These are phyloP conservation scores for Platypus cylindrus DNA, from an alignment of 2,888 invertebrate species.

Conservation along the genomic window DNA sequence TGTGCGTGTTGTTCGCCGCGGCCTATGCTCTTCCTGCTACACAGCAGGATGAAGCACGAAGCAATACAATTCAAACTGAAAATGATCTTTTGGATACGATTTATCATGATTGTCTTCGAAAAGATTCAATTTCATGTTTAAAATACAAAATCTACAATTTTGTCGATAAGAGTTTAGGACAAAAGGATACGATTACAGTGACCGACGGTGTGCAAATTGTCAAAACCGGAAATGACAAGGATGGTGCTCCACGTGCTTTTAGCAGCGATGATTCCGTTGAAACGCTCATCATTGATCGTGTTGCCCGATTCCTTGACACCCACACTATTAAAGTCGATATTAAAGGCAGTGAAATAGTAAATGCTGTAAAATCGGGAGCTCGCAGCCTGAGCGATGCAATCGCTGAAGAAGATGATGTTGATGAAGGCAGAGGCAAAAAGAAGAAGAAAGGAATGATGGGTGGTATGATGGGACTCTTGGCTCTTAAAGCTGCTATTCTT, in stretches of 20 bases:
- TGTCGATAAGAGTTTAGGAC: slow-evolving; percentile 72
- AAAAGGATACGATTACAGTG: slow-evolving; percentile 66
- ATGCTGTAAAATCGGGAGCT: slow-evolving; percentile 66
- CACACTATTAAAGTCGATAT: slow-evolving; percentile 75
- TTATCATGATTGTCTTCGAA: slow-evolving; percentile 65
- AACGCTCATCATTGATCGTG: slow-evolving; percentile 49
- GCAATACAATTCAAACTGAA: slow-evolving; percentile 51
- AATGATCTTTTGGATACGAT: slow-evolving; percentile 69
- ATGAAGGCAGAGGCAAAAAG: slow-evolving; percentile 52
- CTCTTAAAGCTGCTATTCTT: slow-evolving; percentile 66
- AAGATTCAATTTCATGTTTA: slow-evolving; percentile 73
- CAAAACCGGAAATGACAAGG: slow-evolving; percentile 59
- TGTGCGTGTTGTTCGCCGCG: slow-evolving; percentile 42
- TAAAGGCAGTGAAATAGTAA: slow-evolving; percentile 72
- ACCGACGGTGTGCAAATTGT: slow-evolving; percentile 77
- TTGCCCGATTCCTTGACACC: slow-evolving; percentile 64
- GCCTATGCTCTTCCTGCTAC: slow-evolving; percentile 54
- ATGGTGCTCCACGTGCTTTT: slow-evolving; percentile 65
- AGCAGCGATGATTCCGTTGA: slow-evolving; percentile 53
- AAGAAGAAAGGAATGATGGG: slow-evolving; percentile 76
- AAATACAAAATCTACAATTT: slow-evolving; percentile 79
- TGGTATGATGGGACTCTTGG: slow-evolving; percentile 60
- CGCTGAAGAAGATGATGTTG: slow-evolving; percentile 48
- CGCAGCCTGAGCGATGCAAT: slow-evolving; percentile 63
- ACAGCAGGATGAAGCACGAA: slow-evolving; percentile 39